phyloP scores from a whole-genome alignment of 2,888 invertebrate species.

The Hedychridium roseum region DNA sequence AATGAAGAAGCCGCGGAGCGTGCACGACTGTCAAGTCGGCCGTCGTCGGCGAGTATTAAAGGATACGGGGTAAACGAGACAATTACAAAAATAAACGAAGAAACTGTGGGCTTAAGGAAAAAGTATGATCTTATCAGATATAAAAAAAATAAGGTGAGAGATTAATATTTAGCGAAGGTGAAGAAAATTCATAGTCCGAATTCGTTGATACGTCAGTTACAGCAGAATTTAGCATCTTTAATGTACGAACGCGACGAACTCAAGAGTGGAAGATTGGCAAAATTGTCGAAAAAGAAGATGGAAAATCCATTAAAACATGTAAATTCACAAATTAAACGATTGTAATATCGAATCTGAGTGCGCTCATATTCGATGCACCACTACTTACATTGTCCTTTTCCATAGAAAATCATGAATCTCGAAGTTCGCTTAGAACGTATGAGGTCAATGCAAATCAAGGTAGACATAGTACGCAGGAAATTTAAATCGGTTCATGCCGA shows the following conservation, averaged over 20 bases:
- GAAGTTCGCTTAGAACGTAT: constrained; percentile 85
- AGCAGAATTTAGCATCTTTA: constrained; percentile 49
- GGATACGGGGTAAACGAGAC: constrained; percentile 50
- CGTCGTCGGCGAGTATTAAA: constrained; percentile 44
- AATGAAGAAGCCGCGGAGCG: constrained; percentile 52
- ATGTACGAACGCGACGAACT: constrained; percentile 56
- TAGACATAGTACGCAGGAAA: constrained; percentile 80
- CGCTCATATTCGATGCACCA: too few relatives aligned
- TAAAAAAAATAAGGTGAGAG: constrained; percentile 69
- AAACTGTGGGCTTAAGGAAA: constrained; percentile 65
- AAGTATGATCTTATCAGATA: constrained; percentile 78
- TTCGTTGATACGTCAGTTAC: constrained; percentile 46
- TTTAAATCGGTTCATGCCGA: constrained; percentile 74
- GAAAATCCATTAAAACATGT: constrained; percentile 75
- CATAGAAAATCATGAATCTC: constrained; percentile 68
- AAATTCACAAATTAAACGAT: too few relatives aligned
- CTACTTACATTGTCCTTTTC: constrained; percentile 1
- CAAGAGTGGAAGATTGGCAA: constrained; percentile 43
- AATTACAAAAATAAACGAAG: constrained; percentile 47
- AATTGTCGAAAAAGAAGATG: constrained; percentile 57
- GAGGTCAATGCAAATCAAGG: constrained; percentile 83
- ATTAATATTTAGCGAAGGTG: too few relatives aligned
- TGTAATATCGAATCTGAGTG: too few relatives aligned
- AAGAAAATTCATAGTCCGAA: too few relatives aligned
- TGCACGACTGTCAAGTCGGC: constrained; percentile 37